phyloP scores from a whole-genome alignment of 2,888 invertebrate genomes.

The Anticlea derivata region DNA sequence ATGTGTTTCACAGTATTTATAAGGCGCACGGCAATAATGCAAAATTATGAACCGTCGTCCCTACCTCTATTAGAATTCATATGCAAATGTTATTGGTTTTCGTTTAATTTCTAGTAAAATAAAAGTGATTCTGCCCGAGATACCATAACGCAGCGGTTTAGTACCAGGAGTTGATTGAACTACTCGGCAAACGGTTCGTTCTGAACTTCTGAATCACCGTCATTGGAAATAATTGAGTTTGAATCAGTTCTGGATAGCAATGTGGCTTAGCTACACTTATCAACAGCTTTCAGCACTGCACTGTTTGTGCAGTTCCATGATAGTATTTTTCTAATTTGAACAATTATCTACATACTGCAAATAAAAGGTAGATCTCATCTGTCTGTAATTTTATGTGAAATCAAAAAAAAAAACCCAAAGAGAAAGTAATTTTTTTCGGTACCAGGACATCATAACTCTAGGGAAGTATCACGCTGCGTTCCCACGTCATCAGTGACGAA shows the following conservation, averaged over 20 bases:
- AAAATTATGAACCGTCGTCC: too few species aligned
- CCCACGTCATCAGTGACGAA: constrained; percentile 64
- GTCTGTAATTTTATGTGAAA: neutral
- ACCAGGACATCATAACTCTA: constrained; percentile 34
- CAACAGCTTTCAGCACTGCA: too few species aligned
- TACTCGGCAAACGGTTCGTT: constrained; percentile 6
- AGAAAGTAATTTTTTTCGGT: constrained; percentile 20
- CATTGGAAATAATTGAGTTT: neutral
- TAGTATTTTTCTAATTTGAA: too few species aligned
- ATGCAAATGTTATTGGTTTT: constrained; percentile 22
- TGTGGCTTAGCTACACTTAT: too few species aligned
- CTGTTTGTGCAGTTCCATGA: too few species aligned
- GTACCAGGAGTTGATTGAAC: constrained; percentile 13
- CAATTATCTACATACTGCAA: too few species aligned
- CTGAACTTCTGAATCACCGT: constrained; percentile 4
- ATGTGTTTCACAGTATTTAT: too few species aligned
- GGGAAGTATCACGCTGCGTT: constrained; percentile 43
- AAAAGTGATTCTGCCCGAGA: neutral
- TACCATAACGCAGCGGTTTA: constrained; percentile 7
- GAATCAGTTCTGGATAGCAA: too few species aligned
- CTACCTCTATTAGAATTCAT: constrained; percentile 22
- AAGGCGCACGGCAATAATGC: too few species aligned
- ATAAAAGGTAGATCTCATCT: too few species aligned
- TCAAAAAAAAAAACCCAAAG: neutral
- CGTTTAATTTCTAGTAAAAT: constrained; percentile 25